Evolutionary conservation across 2,888 invertebrate genomes (phyloP).

Genomic region (Alcis repandata): DNA sequence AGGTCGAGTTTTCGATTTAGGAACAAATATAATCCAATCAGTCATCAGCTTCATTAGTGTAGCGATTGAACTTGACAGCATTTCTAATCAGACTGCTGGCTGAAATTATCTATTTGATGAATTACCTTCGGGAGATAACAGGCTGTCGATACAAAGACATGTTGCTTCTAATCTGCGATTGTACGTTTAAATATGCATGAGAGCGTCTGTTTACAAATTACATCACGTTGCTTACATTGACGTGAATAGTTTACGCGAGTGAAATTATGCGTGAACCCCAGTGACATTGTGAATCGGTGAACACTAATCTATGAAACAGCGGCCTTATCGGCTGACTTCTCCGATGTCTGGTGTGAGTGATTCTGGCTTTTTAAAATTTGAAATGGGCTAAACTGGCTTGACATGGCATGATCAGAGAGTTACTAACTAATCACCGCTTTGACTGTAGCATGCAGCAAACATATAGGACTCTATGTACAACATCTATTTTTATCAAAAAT

Average conservation of each 20-base stretch:
- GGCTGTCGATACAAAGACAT: constrained; percentile 12
- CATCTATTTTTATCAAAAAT: not conserved
- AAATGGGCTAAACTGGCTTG: no score
- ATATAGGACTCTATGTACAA: no score
- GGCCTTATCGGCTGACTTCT: not conserved
- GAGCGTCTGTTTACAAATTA: constrained; percentile 18
- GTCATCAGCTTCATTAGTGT: no score
- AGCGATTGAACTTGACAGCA: not conserved
- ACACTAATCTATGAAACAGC: not conserved
- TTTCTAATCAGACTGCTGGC: not conserved
- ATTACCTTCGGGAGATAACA: constrained; percentile 20
- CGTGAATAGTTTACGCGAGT: constrained; percentile 2
- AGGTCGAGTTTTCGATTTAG: no score
- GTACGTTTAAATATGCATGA: constrained; percentile 20
- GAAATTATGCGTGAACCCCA: not conserved
- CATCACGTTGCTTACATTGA: constrained; percentile 9
- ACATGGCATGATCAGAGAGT: no score
- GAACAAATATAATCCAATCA: not conserved
- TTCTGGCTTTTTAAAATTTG: no score
- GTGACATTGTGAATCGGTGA: no score
- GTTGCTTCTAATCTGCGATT: constrained; percentile 3
- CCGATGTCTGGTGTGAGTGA: no score
- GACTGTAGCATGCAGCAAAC: no score
- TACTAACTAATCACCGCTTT: no score
- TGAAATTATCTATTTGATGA: constrained; percentile 31